Evolutionary conservation across 2,113 vertebrate genomes (phyloP).

Genomic region (Fukomys damarensis): DNA sequence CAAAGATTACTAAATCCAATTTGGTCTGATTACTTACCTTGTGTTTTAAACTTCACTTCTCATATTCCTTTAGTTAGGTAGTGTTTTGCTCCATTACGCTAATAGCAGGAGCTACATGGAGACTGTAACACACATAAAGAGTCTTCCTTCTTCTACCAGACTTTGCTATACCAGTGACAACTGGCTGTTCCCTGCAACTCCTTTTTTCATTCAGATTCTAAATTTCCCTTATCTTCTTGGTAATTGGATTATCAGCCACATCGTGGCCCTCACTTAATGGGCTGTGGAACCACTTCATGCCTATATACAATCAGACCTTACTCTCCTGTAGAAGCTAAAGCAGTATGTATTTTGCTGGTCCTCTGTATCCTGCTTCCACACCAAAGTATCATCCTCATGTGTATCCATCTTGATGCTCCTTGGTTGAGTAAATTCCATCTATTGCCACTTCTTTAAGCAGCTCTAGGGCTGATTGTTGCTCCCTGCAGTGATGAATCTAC

Average conservation of each 20-base stretch:
- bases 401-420: too few species aligned
- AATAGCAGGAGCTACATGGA: background rate
- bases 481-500: background rate
- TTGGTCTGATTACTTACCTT: background rate
- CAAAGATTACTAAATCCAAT: background rate
- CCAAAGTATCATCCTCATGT: background rate
- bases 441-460: background rate
- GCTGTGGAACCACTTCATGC: rapidly evolving
- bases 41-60: background rate
- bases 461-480: background rate
- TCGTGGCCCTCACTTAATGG: rapidly evolving
- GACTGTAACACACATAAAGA: background rate
- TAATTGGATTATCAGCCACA: background rate
- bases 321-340: background rate
- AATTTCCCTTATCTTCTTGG: background rate
- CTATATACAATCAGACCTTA: rapidly evolving
- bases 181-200: background rate
- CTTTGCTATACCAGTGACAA: background rate
- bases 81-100: background rate
- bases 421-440: background rate
- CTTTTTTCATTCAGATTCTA: background rate
- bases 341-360: background rate
- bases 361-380: background rate
- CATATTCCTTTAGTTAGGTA: background rate
- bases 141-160: background rate